A percentile compares a stretch with the other conserved stretches of the same genome.
Evolutionary conservation across 2,797 vertebrate genomes (phyloP).

Genomic region (Halcyon smyrnensis): DNA sequence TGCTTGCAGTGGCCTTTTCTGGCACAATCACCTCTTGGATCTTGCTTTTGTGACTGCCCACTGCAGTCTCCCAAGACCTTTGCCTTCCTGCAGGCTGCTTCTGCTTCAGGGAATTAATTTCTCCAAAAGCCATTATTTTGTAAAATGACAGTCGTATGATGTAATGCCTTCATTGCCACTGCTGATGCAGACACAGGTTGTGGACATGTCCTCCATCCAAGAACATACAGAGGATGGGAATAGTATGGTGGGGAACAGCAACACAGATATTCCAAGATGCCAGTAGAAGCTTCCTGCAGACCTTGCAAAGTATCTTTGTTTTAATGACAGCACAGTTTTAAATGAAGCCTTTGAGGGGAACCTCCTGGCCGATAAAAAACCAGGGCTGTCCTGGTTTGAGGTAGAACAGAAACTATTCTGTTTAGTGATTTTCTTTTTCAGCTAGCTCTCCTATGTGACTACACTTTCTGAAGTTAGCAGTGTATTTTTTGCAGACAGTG

Average conservation of each 20-base stretch:
- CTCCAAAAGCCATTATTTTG: background rate
- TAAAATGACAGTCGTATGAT: background rate
- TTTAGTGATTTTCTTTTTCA: background rate
- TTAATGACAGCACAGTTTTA: background rate
- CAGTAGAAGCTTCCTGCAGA: background rate
- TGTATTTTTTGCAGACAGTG: background rate
- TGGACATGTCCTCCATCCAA: background rate
- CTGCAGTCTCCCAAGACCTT: background rate
- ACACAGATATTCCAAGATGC: background rate
- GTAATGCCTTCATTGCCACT: background rate
- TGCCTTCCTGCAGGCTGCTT: background rate
- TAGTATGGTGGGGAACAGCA: rapidly evolving
- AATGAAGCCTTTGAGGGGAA: background rate
- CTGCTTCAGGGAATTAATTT: background rate
- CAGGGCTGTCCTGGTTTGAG: background rate
- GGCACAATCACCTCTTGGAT: background rate
- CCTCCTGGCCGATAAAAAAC: background rate
- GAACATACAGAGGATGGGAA: background rate
- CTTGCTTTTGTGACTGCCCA: background rate
- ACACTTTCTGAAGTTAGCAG: background rate
- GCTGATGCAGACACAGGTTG: background rate
- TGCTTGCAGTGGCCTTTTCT: background rate
- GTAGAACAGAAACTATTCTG: background rate
- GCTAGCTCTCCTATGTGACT: background rate
- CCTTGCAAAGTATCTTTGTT: background rate